These are phyloP conservation scores for Gambusia yucatana DNA, from an alignment of 2,797 vertebrate species.

Conservation along the genomic window DNA sequence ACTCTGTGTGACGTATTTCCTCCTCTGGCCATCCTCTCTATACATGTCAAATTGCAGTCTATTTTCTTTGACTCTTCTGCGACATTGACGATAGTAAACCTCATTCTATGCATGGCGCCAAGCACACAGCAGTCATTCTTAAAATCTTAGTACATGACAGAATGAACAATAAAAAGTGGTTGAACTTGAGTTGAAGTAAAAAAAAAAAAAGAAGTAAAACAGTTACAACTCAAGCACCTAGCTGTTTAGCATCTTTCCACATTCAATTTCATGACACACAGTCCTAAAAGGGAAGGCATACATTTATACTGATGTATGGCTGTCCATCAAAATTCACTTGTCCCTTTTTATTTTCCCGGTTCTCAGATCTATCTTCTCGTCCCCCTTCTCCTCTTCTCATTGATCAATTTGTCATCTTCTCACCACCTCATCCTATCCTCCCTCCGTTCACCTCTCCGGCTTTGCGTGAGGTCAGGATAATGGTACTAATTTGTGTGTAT, in stretches of 20 bases:
- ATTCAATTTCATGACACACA: neutral
- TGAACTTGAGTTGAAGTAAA: neutral
- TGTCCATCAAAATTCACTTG: neutral
- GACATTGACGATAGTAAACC: neutral
- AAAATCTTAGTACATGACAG: neutral
- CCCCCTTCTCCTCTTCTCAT: slow-evolving; percentile 29
- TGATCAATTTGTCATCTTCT: slow-evolving; percentile 52
- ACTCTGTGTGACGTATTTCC: neutral
- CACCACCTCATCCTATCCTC: slow-evolving; percentile 26
- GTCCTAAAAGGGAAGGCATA: neutral
- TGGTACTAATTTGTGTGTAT: slow-evolving; percentile 70
- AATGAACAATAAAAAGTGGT: neutral
- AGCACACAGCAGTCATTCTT: neutral
- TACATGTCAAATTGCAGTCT: neutral
- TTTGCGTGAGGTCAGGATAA: slow-evolving; percentile 66
- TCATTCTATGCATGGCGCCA: neutral
- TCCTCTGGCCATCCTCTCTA: neutral
- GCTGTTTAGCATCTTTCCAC: neutral
- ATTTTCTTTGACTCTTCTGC: neutral
- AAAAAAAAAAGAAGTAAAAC: no score
- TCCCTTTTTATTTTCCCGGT: slow-evolving; percentile 11
- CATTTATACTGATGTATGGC: neutral
- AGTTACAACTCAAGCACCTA: neutral
- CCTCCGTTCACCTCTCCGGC: slow-evolving; percentile 29
- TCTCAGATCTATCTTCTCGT: slow-evolving; percentile 8